Evolutionary conservation across 2,797 vertebrate genomes (phyloP).

Genomic region (Tragelaphus oryx): DNA sequence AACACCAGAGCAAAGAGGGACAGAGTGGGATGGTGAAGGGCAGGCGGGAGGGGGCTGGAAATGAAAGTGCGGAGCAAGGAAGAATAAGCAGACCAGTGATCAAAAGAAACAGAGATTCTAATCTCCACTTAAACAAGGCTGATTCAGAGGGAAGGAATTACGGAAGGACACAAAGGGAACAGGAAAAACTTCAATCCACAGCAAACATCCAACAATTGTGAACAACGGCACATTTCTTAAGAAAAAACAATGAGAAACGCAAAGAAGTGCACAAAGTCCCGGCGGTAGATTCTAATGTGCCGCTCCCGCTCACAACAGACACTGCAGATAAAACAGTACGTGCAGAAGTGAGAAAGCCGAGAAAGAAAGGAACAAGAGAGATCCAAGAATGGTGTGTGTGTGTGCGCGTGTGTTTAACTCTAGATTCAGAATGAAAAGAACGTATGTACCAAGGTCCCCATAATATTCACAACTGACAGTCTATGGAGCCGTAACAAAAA

Average conservation of each 20-base stretch:
- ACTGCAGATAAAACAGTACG: neutral
- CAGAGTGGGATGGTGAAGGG: neutral
- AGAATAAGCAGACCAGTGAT: neutral
- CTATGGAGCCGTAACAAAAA: neutral
- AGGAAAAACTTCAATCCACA: neutral
- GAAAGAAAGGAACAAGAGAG: neutral
- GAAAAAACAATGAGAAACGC: neutral
- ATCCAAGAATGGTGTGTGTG: neutral
- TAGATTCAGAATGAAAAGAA: neutral
- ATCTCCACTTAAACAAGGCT: neutral
- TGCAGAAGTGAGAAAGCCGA: neutral
- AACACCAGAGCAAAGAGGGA: neutral
- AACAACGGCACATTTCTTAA: neutral
- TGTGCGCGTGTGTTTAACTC: neutral
- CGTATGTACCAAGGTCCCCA: neutral
- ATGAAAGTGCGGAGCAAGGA: neutral
- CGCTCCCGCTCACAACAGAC: neutral
- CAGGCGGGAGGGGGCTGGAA: fast-evolving
- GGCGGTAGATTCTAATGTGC: neutral
- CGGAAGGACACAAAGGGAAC: neutral
- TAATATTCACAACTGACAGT: neutral
- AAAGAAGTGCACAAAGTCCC: neutral
- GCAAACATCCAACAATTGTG: neutral
- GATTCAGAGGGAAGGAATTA: neutral
- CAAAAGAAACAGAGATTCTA: neutral